These are phyloP conservation scores for Alectoris magna DNA, from an alignment of 2,797 vertebrate genomes.

Conservation along the genomic window DNA sequence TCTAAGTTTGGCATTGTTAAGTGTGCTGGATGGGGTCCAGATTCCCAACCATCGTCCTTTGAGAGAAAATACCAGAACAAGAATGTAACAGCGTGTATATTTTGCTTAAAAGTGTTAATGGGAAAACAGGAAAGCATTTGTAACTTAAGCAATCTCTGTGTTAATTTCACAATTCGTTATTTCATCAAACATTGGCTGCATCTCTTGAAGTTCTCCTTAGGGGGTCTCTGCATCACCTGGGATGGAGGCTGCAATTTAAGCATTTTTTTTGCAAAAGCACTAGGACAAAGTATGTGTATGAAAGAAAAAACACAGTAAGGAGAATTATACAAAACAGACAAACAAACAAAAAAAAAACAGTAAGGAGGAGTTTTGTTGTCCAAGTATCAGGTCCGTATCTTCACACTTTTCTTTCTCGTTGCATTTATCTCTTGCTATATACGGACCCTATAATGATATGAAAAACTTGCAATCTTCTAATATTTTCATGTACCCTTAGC, in stretches of 20 bases:
- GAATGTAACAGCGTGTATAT: background rate
- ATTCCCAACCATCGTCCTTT: background rate
- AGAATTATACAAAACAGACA: too few species aligned
- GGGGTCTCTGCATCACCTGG: background rate
- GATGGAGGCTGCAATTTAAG: background rate
- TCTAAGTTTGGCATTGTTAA: background rate
- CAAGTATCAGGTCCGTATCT: background rate
- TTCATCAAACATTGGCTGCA: background rate
- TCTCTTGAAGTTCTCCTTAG: background rate
- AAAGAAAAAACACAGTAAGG: too few species aligned
- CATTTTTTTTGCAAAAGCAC: background rate
- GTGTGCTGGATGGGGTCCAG: background rate
- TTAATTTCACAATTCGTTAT: background rate
- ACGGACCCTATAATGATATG: background rate
- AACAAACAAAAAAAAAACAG: background rate
- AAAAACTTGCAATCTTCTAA: background rate
- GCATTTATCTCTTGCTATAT: background rate
- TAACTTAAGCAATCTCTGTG: background rate
- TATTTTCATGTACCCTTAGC: background rate
- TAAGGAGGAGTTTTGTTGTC: background rate
- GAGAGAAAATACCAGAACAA: background rate
- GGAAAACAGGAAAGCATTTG: rapidly evolving
- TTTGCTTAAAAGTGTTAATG: background rate
- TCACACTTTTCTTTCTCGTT: background rate
- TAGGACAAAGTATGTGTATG: background rate